Base-by-base conservation (phyloP, 1,140 invertebrate genomes). In the Aphelinus certus region DNA sequence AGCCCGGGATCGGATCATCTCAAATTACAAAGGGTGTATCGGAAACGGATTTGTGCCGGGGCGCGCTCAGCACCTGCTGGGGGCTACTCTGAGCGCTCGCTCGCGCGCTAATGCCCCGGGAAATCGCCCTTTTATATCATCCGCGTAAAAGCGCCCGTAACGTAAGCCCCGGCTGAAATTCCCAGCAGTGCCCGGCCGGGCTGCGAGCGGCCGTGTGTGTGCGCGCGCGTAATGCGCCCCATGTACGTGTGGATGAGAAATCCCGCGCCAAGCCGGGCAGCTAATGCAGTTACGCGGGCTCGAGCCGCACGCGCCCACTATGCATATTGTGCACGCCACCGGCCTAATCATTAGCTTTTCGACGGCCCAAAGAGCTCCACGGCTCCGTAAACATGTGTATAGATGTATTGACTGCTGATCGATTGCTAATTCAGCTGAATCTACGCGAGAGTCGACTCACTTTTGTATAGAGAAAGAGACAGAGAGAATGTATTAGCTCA, bases 1-100 rank as follows among this genome's bases (percentile, higher is more conserved):
- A 84, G 84, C 84, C 80, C 26, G 26, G 26, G 26, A 26, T 26
- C 26, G 26, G 82, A 83, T 84, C 82, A 84, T 85, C 83, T 85
- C 83, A 82, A 84, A 84, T 85, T 85, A 84, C 84, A 84, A 84
- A 84, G 83, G 82, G 84, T 84, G 51, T 53, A 84, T 85, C 81
- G 83, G 79, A 83, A 85, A 84, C 81, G 81, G 84, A 84, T 84
- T 85, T 84, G 81, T 83, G 68, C 78, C 65, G 68, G 76, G 76
- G 73, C 76, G 76, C 76, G 73, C 74, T 61, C 9, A 42, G 45
- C 9, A 42, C 45, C 43, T 47, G 7, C 10, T 42, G 4, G 26
- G 26, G 26, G 26, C 26, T 26, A 26, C 26, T 26, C 26, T 26
- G 26, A 26, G 26, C 26, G 26, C 26, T 26, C 26, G 26, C 26